Evolutionary conservation across 1,140 invertebrate species (phyloP).

Genomic region (Rhagoletis zephyria): DNA sequence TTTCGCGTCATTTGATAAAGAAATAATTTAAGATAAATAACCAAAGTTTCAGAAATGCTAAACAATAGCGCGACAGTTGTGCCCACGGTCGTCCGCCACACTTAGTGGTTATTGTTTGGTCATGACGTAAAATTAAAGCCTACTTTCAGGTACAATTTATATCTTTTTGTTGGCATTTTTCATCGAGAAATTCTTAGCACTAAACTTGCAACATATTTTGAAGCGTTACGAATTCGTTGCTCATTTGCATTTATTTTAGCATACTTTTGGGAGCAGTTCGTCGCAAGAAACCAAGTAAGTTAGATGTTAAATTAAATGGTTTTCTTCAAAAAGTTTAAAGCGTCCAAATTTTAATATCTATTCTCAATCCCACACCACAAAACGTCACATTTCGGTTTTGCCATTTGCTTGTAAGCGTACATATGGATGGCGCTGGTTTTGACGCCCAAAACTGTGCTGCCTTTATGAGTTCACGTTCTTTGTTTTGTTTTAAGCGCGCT

Average conservation of each 20-base stretch:
- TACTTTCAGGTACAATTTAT: neutral
- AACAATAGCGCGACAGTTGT: neutral
- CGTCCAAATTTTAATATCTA: neutral
- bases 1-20: conserved; percentile 15
- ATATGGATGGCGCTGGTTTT: neutral
- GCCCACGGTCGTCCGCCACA: neutral
- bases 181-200: too few relatives aligned
- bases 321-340: neutral
- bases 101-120: neutral
- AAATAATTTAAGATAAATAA: conserved; percentile 34
- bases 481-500: neutral
- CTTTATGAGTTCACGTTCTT: neutral
- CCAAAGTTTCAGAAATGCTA: neutral
- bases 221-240: neutral
- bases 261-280: neutral
- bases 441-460: neutral
- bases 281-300: too few relatives aligned
- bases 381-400: neutral
- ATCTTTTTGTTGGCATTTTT: neutral
- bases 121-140: neutral
- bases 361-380: too few relatives aligned
- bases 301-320: neutral
- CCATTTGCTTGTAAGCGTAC: neutral
- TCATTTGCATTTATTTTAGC: neutral
- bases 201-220: neutral